Conservation (phyloP, 2,797 vertebrate species). For the Mormyrops attenuatus region DNA sequence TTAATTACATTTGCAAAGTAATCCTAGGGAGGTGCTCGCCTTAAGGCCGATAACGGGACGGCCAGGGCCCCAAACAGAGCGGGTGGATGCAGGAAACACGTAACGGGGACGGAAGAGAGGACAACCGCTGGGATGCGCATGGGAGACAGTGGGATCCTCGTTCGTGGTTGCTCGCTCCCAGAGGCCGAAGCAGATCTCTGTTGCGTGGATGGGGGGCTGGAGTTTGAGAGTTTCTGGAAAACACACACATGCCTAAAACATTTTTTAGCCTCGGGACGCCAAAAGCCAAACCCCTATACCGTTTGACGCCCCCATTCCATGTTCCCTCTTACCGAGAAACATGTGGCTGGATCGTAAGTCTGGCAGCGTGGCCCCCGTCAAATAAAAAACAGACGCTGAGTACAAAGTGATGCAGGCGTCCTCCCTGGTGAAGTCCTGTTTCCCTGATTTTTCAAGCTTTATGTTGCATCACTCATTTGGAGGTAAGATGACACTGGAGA, state of each 20-base stretch:
- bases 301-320: neutral
- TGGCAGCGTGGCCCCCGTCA: neutral
- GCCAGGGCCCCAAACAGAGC: conserved; percentile 50
- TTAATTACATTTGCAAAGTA: conserved; percentile 74
- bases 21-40: conserved; percentile 63
- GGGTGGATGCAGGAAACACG: conserved; percentile 51
- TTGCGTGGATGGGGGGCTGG: neutral
- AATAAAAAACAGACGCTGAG: neutral
- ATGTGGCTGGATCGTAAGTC: neutral
- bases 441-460: neutral
- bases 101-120: conserved; percentile 36
- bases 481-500: neutral
- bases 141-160: conserved; percentile 30
- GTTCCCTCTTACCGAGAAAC: conserved; percentile 1
- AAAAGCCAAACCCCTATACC: neutral
- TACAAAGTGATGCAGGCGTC: neutral
- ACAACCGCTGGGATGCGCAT: conserved; percentile 15
- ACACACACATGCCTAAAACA: neutral
- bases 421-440: neutral
- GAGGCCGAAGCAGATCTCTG: neutral
- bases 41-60: conserved; percentile 62
- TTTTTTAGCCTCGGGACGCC: neutral
- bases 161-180: neutral
- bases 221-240: neutral
- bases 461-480: neutral